Conservation (phyloP, 1,140 invertebrate genomes). For the Belonocnema kinseyi region DNA sequence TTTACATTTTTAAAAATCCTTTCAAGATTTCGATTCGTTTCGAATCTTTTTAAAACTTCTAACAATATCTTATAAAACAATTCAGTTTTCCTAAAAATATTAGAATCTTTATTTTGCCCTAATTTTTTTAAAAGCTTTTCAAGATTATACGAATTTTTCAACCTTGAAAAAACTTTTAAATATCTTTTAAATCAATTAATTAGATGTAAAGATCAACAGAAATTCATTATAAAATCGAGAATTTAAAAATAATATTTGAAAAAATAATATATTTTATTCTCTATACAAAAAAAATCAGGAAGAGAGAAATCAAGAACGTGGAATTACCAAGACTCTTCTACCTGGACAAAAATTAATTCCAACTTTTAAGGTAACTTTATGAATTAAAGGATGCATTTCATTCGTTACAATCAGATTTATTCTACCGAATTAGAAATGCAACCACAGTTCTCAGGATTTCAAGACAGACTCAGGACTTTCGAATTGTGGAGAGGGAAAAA, state of each 20-base stretch:
- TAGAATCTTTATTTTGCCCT: too few species aligned
- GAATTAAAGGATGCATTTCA: constrained; percentile 34
- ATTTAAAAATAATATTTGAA: background rate
- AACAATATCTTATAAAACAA: too few species aligned
- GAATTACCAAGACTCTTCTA: constrained; percentile 36
- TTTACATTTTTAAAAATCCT: too few species aligned
- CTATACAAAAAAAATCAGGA: constrained; percentile 49
- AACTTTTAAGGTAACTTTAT: constrained; percentile 65
- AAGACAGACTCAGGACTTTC: constrained; percentile 86
- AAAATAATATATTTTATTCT: constrained; percentile 1
- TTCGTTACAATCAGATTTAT: constrained; percentile 79
- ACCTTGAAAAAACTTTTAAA: too few species aligned
- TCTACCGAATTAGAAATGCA: constrained; percentile 85
- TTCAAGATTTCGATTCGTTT: too few species aligned
- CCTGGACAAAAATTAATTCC: constrained; percentile 50
- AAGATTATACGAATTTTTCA: too few species aligned
- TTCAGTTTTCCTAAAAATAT: too few species aligned
- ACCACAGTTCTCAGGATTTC: constrained; percentile 84
- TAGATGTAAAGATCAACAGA: too few species aligned
- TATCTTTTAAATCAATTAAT: too few species aligned
- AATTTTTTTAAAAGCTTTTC: too few species aligned
- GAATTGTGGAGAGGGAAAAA: constrained; percentile 85
- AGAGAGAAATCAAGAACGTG: constrained; percentile 56
- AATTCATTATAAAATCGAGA: too few species aligned
- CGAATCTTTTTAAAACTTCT: too few species aligned